Base-by-base conservation (phyloP, 2,888 invertebrate genomes). In the Melieria picta region DNA sequence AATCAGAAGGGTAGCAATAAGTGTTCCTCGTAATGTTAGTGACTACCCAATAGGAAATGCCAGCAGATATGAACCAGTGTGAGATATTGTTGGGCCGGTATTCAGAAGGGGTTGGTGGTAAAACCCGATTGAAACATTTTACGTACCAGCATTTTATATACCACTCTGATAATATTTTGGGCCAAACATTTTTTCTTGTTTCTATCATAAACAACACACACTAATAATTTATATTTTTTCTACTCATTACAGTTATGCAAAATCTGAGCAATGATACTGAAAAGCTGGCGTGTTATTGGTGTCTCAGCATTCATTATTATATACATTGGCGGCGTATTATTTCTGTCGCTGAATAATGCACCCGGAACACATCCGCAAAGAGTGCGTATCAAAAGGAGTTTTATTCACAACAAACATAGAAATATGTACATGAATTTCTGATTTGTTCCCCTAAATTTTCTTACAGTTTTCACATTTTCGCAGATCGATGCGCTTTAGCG, bases 231-330 rank as follows among this genome's bases (percentile, higher is more conserved):
- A 30, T 30, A 30, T 30, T 3, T 30, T 2, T 30, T 55, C 13
- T 67, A 45, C 46, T 43, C 4, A 48, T 72, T 74, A 16, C 70
- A 84, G 83, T 81, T 78, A 83, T 83, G 83, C 81, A 79, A 83
- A 82, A 79, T 65, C 78, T 79, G 80, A 83, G 84, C 80, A 75
- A 86, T 86, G 86, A 84, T 84, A 84, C 80, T 85, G 80, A 85
- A 85, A 82, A 85, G 86, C 80, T 87, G 87, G 87, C 85, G 87
- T 81, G 83, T 87, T 80, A 83, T 85, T 80, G 86, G 86, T 78
- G 84, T 86, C 78, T 84, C 85, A 80, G 85, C 83, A 78, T 84
- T 84, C 78, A 85, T 87, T 76, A 83, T 86, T 80, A 84, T 85
- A 75, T 87, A 87, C 78, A 85, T 87, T 74, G 83, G 84, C 77